Evolutionary conservation across 2,888 invertebrate genomes (phyloP), one percentile per base, ranked within the genome.

Genomic region (Polydesmus complanatus): DNA sequence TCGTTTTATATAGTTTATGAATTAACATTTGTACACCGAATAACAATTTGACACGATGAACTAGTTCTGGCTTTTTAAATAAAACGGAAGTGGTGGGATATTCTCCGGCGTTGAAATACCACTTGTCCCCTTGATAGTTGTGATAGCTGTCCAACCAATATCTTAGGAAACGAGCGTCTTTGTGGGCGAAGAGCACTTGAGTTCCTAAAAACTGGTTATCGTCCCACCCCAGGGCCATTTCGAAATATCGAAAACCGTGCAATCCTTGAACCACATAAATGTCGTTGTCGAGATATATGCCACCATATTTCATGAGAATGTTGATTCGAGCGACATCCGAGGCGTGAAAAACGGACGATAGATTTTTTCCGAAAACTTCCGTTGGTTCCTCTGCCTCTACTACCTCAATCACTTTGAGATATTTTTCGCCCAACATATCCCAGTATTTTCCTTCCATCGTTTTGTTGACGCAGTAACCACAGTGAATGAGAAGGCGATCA

Each of bases 91-190:
- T 65, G 0, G 74, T 73, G 1, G 75, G 74, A 26, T 69, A 66
- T 56, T 73, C 70, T 3, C 74, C 75, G 8, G 74, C 74, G 67
- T n/a, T n/a, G n/a, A n/a, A n/a, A n/a, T n/a, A n/a, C n/a, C n/a
- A n/a, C n/a, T n/a, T n/a, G n/a, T n/a, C 75, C 75, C 64, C 64
- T 27, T 60, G 51, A 64, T 75, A 74, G n/a, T 65, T 63, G 50
- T 65, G 67, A 64, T 74, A 74, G n/a, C 73, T 70, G 22, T 71
- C 66, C 37, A 72, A 64, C 73, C 74, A 74, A 1, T 68, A 61
- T 54, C 64, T 62, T 11, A 73, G 65, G 66, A 74, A 73, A 51
- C 72, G 65, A 0, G 74, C 73, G 62, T 72, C 67, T 64, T 69
- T 70, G 56, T 73, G 70, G 0, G 71, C 73, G 56, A 74, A 65